Evolutionary conservation across 2,113 vertebrate genomes (phyloP), one percentile per base, ranked within the genome.

Genomic region (Sterna hirundo): DNA sequence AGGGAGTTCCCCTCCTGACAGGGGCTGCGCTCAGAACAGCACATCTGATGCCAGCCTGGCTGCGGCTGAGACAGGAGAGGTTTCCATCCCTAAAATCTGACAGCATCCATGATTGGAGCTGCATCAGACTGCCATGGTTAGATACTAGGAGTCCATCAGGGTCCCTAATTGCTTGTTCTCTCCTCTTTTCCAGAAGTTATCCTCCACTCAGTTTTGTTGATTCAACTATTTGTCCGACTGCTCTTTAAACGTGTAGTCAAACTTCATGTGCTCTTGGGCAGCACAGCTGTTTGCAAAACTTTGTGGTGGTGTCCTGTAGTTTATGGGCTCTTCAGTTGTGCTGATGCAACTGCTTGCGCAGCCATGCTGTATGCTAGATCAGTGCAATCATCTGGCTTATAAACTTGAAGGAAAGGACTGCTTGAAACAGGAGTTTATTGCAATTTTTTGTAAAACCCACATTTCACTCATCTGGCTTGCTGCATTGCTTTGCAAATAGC

Each of bases 111-210:
- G 40, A 44, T 13, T 2, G 2, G n/a, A 82, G 34, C 49, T 58
- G 21, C 1, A 2, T 23, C 38, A 36, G 29, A 13, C 22, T 75
- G 32, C 46, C 3, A 0, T 6, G 64, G 22, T 1, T 55, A 27
- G 55, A 7, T 20, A 8, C 16, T 23, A 34, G 32, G 46, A 46
- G 25, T 47, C 71, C 32, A 8, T 32, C 52, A 23, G 58, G 57
- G 42, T 57, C 44, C 15, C 23, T 72, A 76, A 52, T 82, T 94
- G 40, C 34, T 52, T 81, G n/a, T 64, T 82, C 9, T 55, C 10
- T n/a, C 17, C 57, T n/a, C 26, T 81, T 66, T 40, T 68, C 58
- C 65, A 61, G 70, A 65, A 79, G 52, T 72, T 76, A 61, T 36
- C 5, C 19, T 83, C 19, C 25, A 8, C 52, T 64, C 14, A 7